Conservation (phyloP, 1,140 invertebrate genomes). For the Caerostris darwini region DNA sequence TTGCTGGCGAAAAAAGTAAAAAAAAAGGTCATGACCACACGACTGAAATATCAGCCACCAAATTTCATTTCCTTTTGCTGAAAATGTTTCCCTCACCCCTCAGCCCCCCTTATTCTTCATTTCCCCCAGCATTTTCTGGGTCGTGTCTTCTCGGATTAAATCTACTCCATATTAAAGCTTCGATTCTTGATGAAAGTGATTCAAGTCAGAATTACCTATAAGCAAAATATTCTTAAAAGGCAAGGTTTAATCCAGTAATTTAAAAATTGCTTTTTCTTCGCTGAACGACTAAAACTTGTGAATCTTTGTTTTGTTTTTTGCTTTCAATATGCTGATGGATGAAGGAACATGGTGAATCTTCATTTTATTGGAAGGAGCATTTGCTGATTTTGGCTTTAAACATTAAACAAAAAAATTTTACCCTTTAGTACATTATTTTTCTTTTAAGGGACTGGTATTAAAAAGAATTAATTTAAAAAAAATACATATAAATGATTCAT, state of each 20-base stretch:
- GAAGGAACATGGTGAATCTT: no score
- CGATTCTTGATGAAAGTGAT: not conserved
- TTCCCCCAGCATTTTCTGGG: constrained; percentile 10
- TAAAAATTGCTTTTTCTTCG: not conserved
- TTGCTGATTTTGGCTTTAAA: no score
- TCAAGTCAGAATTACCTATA: not conserved
- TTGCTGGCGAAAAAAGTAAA: constrained; percentile 43
- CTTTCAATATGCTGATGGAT: no score
- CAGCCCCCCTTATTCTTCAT: not conserved
- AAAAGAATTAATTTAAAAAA: no score
- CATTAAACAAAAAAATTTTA: no score
- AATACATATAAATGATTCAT: no score
- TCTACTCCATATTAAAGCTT: constrained; percentile 52
- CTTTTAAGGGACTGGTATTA: no score
- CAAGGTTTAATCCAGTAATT: constrained; percentile 5
- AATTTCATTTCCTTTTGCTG: constrained; percentile 55
- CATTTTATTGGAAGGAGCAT: no score
- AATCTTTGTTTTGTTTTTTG: no score
- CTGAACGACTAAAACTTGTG: not conserved
- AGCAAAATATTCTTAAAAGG: not conserved
- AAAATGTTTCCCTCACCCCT: not conserved
- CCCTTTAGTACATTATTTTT: no score
- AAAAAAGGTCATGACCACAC: constrained; percentile 59
- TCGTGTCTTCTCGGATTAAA: constrained; percentile 37
- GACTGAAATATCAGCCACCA: constrained; percentile 65